These are phyloP conservation scores for Indicator maculatus DNA, from an alignment of 2,113 vertebrate species.

Conservation along the genomic window DNA sequence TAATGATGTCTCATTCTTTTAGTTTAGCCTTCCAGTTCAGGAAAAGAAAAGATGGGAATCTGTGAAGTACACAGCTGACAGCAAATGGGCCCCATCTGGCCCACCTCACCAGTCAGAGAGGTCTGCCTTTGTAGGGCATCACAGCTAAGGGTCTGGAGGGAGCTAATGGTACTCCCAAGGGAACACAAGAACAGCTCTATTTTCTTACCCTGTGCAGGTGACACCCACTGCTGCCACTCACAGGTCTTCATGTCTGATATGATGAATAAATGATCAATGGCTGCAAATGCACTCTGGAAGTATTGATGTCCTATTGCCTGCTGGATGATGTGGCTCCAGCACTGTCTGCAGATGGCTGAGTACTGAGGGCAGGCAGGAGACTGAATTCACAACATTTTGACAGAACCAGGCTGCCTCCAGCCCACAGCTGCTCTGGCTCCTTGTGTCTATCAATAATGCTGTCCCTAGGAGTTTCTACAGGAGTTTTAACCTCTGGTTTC, in stretches of 20 bases:
- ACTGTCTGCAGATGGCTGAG: rapidly evolving
- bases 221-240: neutral
- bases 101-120: neutral
- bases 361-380: neutral
- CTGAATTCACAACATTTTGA: rapidly evolving
- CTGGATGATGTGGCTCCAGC: neutral
- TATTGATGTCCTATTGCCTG: neutral
- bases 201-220: neutral
- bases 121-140: neutral
- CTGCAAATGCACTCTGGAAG: neutral
- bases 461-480: neutral
- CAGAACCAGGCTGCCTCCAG: neutral
- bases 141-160: neutral
- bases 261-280: neutral
- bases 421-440: neutral
- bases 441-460: neutral
- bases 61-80: neutral
- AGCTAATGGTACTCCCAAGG: neutral
- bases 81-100: neutral
- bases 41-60: neutral
- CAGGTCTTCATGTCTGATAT: neutral
- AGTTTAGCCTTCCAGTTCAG: neutral
- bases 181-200: neutral
- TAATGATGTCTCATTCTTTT: neutral
- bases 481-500: neutral